Conservation (phyloP, 2,797 vertebrate genomes). For the Betta splendens region DNA sequence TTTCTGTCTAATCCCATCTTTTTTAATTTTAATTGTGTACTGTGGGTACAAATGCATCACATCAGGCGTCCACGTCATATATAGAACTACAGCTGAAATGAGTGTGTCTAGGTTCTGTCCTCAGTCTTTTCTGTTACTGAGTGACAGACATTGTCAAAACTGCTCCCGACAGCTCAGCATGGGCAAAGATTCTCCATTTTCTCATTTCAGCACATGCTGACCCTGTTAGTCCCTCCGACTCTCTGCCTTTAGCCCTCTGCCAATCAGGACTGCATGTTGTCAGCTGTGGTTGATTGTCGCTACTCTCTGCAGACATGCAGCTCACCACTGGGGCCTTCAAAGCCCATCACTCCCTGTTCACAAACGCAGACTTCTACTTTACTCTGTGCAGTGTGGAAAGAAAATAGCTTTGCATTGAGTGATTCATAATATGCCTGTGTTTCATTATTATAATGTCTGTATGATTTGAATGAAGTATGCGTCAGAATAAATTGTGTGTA, state of each 20-base stretch:
- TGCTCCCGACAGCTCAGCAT: slow-evolving; percentile 17
- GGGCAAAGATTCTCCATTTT: slow-evolving; percentile 37
- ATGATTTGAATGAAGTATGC: no score
- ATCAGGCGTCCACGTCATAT: slow-evolving; percentile 5
- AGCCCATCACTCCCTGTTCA: slow-evolving; percentile 20
- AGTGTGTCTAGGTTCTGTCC: background rate
- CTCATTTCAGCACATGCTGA: slow-evolving; percentile 54
- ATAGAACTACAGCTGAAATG: background rate
- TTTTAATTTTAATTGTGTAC: no score
- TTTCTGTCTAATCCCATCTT: no score
- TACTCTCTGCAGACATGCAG: slow-evolving; percentile 44
- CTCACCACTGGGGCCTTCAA: slow-evolving; percentile 39
- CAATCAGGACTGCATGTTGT: slow-evolving; percentile 67
- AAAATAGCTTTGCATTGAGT: slow-evolving; percentile 7
- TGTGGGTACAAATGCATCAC: background rate
- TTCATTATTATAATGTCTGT: slow-evolving; percentile 6
- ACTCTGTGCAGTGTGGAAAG: slow-evolving; percentile 14
- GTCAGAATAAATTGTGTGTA: no score
- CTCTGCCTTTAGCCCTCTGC: slow-evolving; percentile 71
- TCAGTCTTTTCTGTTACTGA: background rate
- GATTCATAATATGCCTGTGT: background rate
- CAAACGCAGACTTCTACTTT: slow-evolving; percentile 21
- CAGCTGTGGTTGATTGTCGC: slow-evolving; percentile 53
- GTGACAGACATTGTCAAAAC: slow-evolving; percentile 4
- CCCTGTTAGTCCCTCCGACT: slow-evolving; percentile 55